Evolutionary conservation across 2,888 invertebrate genomes (phyloP).

Genomic region (Campoplex capitator): DNA sequence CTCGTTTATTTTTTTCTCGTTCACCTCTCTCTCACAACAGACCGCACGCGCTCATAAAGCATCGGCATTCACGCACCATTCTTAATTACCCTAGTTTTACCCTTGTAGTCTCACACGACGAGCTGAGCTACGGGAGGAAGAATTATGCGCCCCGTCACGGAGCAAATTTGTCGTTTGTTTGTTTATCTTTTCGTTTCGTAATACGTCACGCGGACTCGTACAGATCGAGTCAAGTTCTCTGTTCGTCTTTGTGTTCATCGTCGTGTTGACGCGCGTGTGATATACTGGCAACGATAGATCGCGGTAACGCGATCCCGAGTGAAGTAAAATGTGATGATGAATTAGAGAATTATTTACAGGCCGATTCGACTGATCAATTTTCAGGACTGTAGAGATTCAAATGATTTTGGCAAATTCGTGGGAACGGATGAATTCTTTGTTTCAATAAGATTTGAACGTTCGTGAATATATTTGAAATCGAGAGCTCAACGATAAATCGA

Average conservation of each 20-base stretch:
- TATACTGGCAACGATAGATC: neutral
- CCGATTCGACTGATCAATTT: neutral
- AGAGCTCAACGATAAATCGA: neutral
- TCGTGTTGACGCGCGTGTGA: neutral
- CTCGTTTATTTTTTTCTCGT: slow-evolving; percentile 18
- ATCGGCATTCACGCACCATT: slow-evolving; percentile 52
- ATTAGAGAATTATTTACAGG: neutral
- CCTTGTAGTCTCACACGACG: slow-evolving; percentile 58
- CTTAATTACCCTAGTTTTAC: slow-evolving; percentile 63
- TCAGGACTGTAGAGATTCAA: neutral
- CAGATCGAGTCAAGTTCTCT: slow-evolving; percentile 23
- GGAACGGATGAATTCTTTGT: neutral
- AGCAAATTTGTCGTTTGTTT: slow-evolving; percentile 42
- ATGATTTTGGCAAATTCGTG: neutral
- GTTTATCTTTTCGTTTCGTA: neutral
- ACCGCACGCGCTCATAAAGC: slow-evolving; percentile 47
- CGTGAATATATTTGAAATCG: neutral
- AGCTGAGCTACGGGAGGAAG: slow-evolving; percentile 64
- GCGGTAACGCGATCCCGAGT: neutral
- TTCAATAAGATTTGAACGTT: neutral
- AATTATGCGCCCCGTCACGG: slow-evolving; percentile 56
- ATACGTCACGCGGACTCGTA: slow-evolving; percentile 22
- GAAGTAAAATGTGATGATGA: neutral
- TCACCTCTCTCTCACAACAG: neutral
- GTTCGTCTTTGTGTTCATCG: neutral